Percentiles rank a stretch among this genome's conserved stretches.
phyloP scores from a whole-genome alignment of 2,113 vertebrate genomes.

The Megaceryle maxima region DNA sequence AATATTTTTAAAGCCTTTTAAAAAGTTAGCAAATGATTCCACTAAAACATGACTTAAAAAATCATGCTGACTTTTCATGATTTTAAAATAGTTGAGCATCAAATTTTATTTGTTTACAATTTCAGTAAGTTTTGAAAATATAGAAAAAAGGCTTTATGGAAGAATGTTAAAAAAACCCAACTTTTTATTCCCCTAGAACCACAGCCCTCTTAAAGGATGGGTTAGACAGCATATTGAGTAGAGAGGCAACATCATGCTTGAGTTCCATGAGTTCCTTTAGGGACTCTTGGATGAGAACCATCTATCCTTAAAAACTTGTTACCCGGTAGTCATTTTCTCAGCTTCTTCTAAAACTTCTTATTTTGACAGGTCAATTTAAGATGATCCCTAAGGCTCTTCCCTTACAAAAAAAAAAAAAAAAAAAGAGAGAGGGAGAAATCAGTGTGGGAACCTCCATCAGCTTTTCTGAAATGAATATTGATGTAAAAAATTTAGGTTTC shows the following conservation, averaged over 20 bases:
- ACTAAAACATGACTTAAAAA: background rate
- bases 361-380: background rate
- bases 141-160: background rate
- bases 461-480: background rate
- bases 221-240: background rate
- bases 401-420: background rate
- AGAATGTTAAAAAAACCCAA: background rate
- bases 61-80: background rate
- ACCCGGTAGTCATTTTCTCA: background rate
- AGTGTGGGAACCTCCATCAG: background rate
- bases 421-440: background rate
- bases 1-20: background rate
- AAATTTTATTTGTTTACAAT: background rate
- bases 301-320: background rate
- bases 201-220: background rate
- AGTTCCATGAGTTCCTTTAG: background rate
- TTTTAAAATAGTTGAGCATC: background rate
- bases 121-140: background rate
- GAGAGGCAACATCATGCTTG: background rate
- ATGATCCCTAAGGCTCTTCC: background rate
- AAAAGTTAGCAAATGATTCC: background rate
- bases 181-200: background rate
- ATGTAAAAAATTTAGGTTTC: background rate
- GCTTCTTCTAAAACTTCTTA: background rate
- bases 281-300: background rate